Evolutionary conservation across 2,888 invertebrate species (phyloP), one percentile per base, ranked within the genome.

Genomic region (Camponotus fellah): DNA sequence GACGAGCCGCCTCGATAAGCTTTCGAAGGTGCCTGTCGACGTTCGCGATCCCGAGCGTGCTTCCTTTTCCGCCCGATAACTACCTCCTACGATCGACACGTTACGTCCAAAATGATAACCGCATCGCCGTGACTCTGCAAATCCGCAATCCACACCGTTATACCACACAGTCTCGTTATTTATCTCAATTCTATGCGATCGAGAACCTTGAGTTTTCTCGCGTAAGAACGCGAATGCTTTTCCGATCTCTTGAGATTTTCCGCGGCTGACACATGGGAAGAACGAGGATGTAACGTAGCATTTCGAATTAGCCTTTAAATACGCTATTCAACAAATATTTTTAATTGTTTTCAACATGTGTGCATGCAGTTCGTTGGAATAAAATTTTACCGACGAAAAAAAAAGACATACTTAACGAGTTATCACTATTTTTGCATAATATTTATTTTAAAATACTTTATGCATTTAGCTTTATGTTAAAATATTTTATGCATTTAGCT

Each of bases 1-100:
- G 86, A 86, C 79, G 71, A 77, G 75, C 26, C 71, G 85, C 79
- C 71, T 76, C 83, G 88, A 86, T 86, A 80, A 86, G 79, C 37
- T 58, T 84, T 85, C 80, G 34, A 72, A 85, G 85, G 34, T 82
- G 72, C 82, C 84, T 82, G 89, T 87, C 90, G 88, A 86, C 90
- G 85, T 85, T 34, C 79, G 60, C 86, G 84, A 86, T 87, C 87
- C 86, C 82, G 68, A 81, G 74, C 72, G 72, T 83, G 64, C 87
- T 89, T 85, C 87, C 85, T 82, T 58, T 79, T 58, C 83, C 60
- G 74, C 12, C 12, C 26, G 26, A 26, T 80, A 75, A 88, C 64
- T 82, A 66, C 86, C 87, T 89, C 83, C 82, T 82, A 82, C 84
- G 75, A 89, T 89, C 84, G 88, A 75, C 75, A 72, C 71, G 65